These are phyloP conservation scores for Aphelenchoides fujianensis DNA, from an alignment of 1,140 invertebrate species.

Conservation along the genomic window DNA sequence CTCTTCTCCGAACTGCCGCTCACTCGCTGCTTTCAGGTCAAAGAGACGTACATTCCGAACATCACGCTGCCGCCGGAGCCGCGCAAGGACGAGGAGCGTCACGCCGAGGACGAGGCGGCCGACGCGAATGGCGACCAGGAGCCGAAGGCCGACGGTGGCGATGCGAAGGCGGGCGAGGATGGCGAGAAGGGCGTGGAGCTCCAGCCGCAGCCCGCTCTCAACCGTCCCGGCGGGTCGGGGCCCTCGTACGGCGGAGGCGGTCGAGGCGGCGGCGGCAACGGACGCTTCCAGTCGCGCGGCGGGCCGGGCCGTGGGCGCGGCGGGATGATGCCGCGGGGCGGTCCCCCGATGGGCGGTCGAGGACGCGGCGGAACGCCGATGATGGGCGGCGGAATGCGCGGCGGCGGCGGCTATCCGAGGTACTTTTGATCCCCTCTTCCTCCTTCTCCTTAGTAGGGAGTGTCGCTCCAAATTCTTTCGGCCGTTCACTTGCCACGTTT, in stretches of 20 bases:
- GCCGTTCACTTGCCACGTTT: background rate
- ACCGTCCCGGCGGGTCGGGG: background rate
- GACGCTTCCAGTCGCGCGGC: background rate
- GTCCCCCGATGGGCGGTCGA: slow-evolving; percentile 7
- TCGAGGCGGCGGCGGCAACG: background rate
- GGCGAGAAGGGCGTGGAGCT: no score
- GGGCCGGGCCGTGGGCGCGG: background rate
- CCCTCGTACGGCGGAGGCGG: background rate
- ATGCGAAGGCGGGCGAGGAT: no score
- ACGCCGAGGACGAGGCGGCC: background rate
- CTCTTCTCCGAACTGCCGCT: no score
- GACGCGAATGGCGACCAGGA: background rate
- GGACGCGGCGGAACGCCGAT: background rate
- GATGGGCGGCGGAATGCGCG: background rate
- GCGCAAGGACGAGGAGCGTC: slow-evolving; percentile 19
- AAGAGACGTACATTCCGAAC: slow-evolving; percentile 49
- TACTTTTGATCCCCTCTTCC: background rate
- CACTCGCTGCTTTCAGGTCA: slow-evolving; percentile 35
- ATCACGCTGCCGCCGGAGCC: slow-evolving; percentile 38
- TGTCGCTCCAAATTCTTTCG: no score
- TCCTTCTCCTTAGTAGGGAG: no score
- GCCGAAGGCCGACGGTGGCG: background rate
- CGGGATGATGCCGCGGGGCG: background rate
- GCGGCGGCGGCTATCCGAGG: background rate
- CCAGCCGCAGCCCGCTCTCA: no score